Base-by-base conservation (phyloP, 2,888 invertebrate genomes). In the Lasioglossum marginatum region DNA sequence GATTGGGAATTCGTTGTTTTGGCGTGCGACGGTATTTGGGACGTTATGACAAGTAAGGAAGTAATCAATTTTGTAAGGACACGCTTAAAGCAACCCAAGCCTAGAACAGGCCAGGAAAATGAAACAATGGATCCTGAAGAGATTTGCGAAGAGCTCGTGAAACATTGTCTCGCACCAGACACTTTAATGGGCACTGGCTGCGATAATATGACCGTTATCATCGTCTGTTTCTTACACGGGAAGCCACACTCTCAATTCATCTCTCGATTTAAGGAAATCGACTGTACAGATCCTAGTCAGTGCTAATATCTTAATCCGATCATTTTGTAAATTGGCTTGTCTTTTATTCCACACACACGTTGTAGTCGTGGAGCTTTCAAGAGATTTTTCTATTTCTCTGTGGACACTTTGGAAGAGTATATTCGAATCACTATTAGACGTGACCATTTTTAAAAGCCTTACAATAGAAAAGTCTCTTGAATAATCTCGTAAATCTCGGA, bases 1-100 rank as follows among this genome's bases (percentile, higher is more conserved):
- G 98, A 99, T 87, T 98, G 98, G 97, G 99, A 99, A 96, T 99
- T 99, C 95, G 96, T 99, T 80, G 97, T 99, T 60, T 96, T 99
- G 91, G 99, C 99, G 0, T 99, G 99, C 95, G 99, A 99, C 95
- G 99, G 99, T 43, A 99, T 99, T 91, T 99, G 99, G 99, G 99
- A 99, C 95, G 99, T 99, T 40, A 96, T 99, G 96, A 98, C 97
- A 75, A 99, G 98, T 95, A 97, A 98, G 96, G 99, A 99, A 95
- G 99, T 99, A 73, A 96, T 99, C 70, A 97, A 98, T 79, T 99
- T 99, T 96, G 97, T 99, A 83, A 97, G 99, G 76, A 96, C 97
- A 82, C 97, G 98, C 66, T 96, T 99, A 81, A 92, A 92, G 2
- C 92, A 92, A 10, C 71, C 90, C 5, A 90, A 89, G 31, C 70